Conservation (phyloP, 1,140 invertebrate species). For the Pomphorhynchus laevis region DNA sequence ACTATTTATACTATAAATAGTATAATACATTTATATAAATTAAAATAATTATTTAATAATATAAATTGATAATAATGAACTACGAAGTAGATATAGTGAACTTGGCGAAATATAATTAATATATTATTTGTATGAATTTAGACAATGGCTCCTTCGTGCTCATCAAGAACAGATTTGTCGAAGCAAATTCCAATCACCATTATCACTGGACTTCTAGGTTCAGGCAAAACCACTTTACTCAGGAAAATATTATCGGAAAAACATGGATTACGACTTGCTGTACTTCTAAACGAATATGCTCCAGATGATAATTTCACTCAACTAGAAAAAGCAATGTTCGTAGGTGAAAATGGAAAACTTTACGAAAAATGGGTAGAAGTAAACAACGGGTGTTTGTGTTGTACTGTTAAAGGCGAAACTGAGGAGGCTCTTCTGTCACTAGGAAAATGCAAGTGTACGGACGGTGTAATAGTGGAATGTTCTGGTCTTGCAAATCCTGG, state of each 20-base stretch:
- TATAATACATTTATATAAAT: no score
- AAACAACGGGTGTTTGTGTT: constrained; percentile 30
- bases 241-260: constrained; percentile 29
- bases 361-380: constrained; percentile 31
- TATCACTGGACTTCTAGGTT: constrained; percentile 28
- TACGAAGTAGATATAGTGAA: no score
- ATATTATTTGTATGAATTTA: no score
- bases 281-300: constrained; percentile 34
- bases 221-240: constrained; percentile 29
- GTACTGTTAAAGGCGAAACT: constrained; percentile 28
- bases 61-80: no score
- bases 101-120: no score
- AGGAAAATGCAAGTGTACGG: constrained; percentile 26
- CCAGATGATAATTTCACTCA: constrained; percentile 24
- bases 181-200: constrained; percentile 26
- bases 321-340: constrained; percentile 15
- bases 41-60: no score
- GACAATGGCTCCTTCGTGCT: no score
- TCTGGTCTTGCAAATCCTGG: constrained; percentile 29
- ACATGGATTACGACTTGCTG: constrained; percentile 28
- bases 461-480: constrained; percentile 29
- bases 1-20: no score
- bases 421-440: constrained; percentile 30
- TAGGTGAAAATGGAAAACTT: constrained; percentile 24
- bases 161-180: no score